Evolutionary conservation across 2,888 invertebrate species (phyloP).

Genomic region (Agrochola litura): DNA sequence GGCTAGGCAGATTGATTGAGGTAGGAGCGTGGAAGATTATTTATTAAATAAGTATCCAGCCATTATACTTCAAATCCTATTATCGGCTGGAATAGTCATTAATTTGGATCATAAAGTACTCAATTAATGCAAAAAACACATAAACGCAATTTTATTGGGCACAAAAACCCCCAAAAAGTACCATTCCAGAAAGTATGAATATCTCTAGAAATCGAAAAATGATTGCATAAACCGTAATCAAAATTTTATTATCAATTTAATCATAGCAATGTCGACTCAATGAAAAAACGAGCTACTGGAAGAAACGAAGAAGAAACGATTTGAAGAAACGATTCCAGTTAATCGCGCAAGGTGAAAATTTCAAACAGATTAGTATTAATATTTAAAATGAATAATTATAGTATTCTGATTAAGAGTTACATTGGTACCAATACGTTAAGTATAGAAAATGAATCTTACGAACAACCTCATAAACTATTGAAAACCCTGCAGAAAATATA

Average conservation of each 20-base stretch:
- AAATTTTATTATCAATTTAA: background rate
- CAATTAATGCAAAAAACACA: background rate
- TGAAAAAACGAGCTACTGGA: background rate
- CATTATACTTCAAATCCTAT: background rate
- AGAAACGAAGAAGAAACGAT: no score
- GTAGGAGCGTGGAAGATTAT: no score
- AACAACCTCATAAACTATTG: background rate
- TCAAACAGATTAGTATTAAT: background rate
- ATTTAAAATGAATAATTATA: background rate
- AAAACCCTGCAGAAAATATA: background rate
- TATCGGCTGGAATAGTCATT: background rate
- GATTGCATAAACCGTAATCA: background rate
- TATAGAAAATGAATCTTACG: background rate
- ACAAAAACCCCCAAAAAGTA: background rate
- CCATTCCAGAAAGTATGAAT: background rate
- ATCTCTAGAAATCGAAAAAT: background rate
- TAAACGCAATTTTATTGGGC: background rate
- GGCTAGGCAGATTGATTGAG: no score
- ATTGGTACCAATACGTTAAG: background rate
- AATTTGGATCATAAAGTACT: background rate
- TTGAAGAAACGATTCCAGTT: background rate
- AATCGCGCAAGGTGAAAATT: background rate
- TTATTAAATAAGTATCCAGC: background rate
- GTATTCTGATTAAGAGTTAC: background rate
- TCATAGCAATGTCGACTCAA: background rate